These are phyloP conservation scores for Toxotes jaculatrix DNA, from an alignment of 2,113 vertebrate species.

Conservation along the genomic window DNA sequence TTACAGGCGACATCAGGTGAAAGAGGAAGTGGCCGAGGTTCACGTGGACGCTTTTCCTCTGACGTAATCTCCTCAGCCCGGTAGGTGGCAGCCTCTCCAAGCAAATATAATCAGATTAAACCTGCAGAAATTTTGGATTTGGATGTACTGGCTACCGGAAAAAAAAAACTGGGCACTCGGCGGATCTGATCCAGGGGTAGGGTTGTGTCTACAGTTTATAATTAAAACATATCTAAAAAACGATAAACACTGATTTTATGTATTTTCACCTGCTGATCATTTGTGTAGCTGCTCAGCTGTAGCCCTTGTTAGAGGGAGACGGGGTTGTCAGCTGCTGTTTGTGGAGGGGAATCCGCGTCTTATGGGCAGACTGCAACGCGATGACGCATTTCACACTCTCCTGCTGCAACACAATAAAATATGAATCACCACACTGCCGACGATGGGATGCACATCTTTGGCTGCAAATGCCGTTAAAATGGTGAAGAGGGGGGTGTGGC, in stretches of 20 bases:
- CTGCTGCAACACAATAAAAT: conserved; percentile 69
- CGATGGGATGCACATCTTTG: conserved; percentile 25
- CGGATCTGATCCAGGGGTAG: background rate
- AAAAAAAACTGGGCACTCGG: background rate
- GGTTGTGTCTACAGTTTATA: background rate
- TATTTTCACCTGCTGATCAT: background rate
- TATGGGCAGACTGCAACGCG: conserved; percentile 59
- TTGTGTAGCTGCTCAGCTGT: background rate
- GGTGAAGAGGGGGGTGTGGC: conserved; percentile 67
- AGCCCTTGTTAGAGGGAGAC: background rate
- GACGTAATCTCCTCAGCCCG: conserved; percentile 39
- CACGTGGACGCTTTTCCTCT: background rate
- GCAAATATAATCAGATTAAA: conserved; percentile 26
- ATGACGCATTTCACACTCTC: conserved; percentile 70
- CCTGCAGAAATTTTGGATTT: background rate
- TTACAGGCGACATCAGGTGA: background rate
- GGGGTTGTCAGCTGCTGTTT: background rate
- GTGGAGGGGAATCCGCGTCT: conserved; percentile 59
- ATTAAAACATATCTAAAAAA: background rate
- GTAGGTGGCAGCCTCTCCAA: conserved; percentile 63
- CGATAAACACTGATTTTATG: no score
- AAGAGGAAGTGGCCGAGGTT: background rate
- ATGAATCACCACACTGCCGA: conserved; percentile 47
- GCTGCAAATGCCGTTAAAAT: conserved; percentile 22
- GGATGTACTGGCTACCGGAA: background rate